These are phyloP conservation scores for Heliconius nattereri DNA, from an alignment of 1,140 invertebrate genomes.

Conservation along the genomic window DNA sequence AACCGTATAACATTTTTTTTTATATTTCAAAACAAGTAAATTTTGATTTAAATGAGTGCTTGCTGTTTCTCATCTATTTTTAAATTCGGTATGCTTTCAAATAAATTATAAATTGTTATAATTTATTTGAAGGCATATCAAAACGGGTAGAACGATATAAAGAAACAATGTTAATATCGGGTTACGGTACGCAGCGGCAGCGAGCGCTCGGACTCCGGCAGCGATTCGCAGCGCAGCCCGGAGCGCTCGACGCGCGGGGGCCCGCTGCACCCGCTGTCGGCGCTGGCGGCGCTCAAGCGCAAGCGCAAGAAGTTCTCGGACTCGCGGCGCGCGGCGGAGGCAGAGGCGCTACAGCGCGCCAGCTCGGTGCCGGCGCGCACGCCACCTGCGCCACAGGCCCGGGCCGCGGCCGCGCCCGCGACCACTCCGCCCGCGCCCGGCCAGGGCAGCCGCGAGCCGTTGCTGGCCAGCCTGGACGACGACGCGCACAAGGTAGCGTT, in stretches of 20 bases:
- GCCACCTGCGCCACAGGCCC: conserved; percentile 40
- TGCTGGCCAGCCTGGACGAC: conserved; percentile 70
- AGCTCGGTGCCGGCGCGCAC: conserved; percentile 63
- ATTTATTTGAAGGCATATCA: too few relatives aligned
- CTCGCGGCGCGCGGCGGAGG: conserved; percentile 84
- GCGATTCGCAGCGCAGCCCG: conserved; percentile 70
- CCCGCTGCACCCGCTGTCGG: conserved; percentile 76
- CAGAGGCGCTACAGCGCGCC: conserved; percentile 62
- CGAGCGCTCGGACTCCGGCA: conserved; percentile 69
- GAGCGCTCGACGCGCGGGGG: conserved; percentile 56
- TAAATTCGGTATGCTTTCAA: too few relatives aligned
- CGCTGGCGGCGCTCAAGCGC: conserved; percentile 86
- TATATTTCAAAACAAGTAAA: too few relatives aligned
- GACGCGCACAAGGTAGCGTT: conserved; percentile 59
- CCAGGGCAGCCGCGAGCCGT: conserved; percentile 63
- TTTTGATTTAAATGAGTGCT: too few relatives aligned
- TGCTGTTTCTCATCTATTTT: too few relatives aligned
- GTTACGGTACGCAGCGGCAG: conserved; percentile 54
- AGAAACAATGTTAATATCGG: not conserved
- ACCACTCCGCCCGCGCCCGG: conserved; percentile 43
- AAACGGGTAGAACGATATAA: not conserved
- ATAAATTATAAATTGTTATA: too few relatives aligned
- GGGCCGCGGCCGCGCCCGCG: conserved; percentile 40
- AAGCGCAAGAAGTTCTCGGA: conserved; percentile 91
- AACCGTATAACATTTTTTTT: too few relatives aligned